phyloP scores from a whole-genome alignment of 2,113 vertebrate genomes.

The Noturus placidus region DNA sequence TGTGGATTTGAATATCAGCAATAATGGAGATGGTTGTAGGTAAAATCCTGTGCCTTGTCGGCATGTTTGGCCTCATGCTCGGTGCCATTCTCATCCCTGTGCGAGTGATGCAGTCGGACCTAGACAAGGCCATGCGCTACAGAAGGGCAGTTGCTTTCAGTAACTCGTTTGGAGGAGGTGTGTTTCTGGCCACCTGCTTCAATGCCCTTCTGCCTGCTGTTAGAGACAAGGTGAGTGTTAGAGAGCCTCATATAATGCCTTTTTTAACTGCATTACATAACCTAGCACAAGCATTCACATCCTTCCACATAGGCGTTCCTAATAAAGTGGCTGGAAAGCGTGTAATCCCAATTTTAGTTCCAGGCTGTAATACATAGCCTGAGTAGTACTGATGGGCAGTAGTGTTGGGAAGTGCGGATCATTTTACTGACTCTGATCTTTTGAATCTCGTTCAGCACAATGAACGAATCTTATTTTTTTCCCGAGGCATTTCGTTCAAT shows the following conservation, averaged over 20 bases:
- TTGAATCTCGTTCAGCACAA: too few relatives aligned
- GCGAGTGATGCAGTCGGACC: slow-evolving; percentile 75
- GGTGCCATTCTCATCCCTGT: slow-evolving; percentile 83
- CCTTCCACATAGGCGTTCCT: not conserved
- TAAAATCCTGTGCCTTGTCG: slow-evolving; percentile 84
- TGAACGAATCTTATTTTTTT: too few relatives aligned
- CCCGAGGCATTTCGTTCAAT: too few relatives aligned
- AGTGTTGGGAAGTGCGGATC: too few relatives aligned
- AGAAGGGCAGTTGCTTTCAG: slow-evolving; percentile 75
- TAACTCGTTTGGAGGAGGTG: slow-evolving; percentile 86
- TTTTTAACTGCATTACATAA: not conserved
- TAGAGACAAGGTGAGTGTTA: slow-evolving; percentile 79
- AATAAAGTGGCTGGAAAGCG: too few relatives aligned
- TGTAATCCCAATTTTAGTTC: too few relatives aligned
- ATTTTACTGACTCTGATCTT: too few relatives aligned
- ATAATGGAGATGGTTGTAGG: slow-evolving; percentile 76
- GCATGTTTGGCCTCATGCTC: slow-evolving; percentile 82
- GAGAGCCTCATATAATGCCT: too few relatives aligned
- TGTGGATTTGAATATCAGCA: slow-evolving; percentile 19
- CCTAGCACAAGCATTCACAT: not conserved
- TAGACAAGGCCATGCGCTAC: slow-evolving; percentile 78
- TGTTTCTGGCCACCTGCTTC: slow-evolving; percentile 93
- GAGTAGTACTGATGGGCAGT: too few relatives aligned
- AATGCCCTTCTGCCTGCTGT: slow-evolving; percentile 85
- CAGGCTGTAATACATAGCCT: too few relatives aligned